These are phyloP conservation scores for Gavialis gangeticus DNA, from an alignment of 2,113 vertebrate species.

Conservation along the genomic window DNA sequence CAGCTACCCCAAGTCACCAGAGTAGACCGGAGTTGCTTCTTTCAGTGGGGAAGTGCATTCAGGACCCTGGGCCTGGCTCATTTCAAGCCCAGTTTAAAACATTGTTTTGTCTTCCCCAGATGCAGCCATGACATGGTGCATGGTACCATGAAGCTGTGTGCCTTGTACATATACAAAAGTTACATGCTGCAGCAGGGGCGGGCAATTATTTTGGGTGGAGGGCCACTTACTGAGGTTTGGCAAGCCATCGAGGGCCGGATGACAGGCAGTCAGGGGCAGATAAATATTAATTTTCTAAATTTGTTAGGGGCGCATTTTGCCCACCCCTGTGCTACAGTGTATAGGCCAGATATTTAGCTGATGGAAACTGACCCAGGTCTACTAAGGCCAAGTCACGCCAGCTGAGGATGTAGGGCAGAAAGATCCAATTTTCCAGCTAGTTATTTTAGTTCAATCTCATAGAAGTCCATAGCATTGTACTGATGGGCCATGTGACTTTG, in stretches of 20 bases:
- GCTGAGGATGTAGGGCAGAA: background rate
- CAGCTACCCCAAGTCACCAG: background rate
- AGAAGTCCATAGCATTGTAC: background rate
- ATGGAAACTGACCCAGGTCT: background rate
- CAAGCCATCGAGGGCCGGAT: no score
- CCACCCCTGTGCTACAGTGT: no score
- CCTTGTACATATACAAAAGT: background rate
- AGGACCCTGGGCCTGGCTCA: background rate
- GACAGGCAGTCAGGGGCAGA: no score
- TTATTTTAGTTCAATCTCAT: background rate
- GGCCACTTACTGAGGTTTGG: no score
- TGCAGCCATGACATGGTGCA: background rate
- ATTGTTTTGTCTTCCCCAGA: background rate
- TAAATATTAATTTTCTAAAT: no score
- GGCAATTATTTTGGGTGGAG: background rate
- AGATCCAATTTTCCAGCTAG: background rate
- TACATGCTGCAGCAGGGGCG: background rate
- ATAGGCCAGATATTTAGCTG: background rate
- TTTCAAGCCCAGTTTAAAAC: background rate
- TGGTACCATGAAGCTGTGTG: background rate
- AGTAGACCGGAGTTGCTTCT: background rate
- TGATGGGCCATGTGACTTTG: background rate
- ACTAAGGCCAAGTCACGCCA: fast-evolving
- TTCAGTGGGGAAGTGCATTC: background rate
- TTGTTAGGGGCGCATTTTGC: no score